A percentile compares a stretch with the other conserved stretches of the same genome.
These are phyloP conservation scores for Liodrosophila aerea DNA, from an alignment of 2,888 invertebrate species.

Conservation along the genomic window DNA sequence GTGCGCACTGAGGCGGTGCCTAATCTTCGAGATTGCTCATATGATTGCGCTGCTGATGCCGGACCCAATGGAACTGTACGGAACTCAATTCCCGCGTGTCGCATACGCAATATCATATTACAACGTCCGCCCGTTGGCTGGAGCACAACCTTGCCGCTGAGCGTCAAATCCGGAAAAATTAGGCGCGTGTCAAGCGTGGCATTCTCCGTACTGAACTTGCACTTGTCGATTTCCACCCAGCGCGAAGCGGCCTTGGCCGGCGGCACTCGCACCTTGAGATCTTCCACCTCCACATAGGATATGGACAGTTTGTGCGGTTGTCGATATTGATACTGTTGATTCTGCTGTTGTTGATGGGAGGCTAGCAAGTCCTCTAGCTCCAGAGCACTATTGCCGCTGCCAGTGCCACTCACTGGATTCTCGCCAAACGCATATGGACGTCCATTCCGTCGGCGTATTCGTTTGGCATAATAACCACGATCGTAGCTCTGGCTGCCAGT, in stretches of 20 bases:
- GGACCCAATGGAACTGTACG: constrained; percentile 85
- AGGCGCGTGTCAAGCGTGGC: constrained; percentile 89
- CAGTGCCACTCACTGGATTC: constrained; percentile 25
- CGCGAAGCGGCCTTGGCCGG: constrained; percentile 84
- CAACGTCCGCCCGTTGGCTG: constrained; percentile 85
- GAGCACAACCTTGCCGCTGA: constrained; percentile 89
- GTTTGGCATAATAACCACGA: constrained; percentile 71
- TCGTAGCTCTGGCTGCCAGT: constrained; percentile 39
- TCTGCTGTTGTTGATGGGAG: constrained; percentile 45
- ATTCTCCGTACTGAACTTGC: constrained; percentile 89
- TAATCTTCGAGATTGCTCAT: constrained; percentile 74
- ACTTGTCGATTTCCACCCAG: constrained; percentile 89
- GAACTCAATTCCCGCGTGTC: constrained; percentile 91
- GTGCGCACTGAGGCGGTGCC: constrained; percentile 84
- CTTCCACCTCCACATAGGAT: constrained; percentile 78
- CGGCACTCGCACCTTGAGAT: constrained; percentile 85
- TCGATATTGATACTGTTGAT: constrained; percentile 51
- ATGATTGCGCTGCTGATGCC: constrained; percentile 37
- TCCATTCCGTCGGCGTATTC: constrained; percentile 56
- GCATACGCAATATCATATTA: constrained; percentile 89
- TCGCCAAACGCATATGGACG: constrained; percentile 46
- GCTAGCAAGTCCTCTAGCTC: constrained; percentile 63
- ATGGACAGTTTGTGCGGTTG: constrained; percentile 73
- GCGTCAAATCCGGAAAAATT: constrained; percentile 90
- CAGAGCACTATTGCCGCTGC: constrained; percentile 41